These are phyloP conservation scores for Eurois occulta DNA, from an alignment of 2,888 invertebrate species.

Conservation along the genomic window DNA sequence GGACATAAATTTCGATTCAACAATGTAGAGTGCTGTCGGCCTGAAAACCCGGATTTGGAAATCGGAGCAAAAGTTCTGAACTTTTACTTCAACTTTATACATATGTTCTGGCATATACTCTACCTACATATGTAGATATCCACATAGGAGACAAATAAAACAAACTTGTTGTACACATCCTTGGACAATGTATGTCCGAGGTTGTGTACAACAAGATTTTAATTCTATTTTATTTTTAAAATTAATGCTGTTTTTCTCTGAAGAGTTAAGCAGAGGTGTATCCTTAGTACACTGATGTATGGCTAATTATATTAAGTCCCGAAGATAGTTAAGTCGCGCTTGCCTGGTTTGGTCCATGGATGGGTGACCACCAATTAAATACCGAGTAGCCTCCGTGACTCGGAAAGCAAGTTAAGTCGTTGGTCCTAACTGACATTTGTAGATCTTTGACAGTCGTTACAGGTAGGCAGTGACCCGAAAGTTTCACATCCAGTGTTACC, in stretches of 20 bases:
- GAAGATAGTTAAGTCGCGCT: no score
- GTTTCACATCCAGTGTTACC: no score
- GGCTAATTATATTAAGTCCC: not conserved
- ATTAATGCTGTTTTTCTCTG: not conserved
- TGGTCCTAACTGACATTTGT: no score
- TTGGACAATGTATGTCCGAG: no score
- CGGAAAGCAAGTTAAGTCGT: no score
- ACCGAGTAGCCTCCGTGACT: no score
- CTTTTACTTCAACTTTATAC: constrained; percentile 30
- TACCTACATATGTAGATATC: not conserved
- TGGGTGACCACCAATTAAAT: no score
- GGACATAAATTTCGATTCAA: constrained; percentile 20
- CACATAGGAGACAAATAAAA: not conserved
- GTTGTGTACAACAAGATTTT: no score
- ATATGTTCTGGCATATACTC: not conserved
- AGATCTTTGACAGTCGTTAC: no score
- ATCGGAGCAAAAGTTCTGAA: constrained; percentile 32
- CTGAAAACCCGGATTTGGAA: constrained; percentile 31
- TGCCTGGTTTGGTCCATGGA: no score
- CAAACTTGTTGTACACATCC: not conserved
- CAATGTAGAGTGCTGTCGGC: constrained; percentile 11
- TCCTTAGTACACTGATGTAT: not conserved
- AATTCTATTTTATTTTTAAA: no score
- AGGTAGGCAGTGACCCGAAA: no score
- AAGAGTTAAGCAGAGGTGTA: not conserved